These are phyloP conservation scores for Lapara coniferarum DNA, from an alignment of 2,888 invertebrate genomes.

Conservation along the genomic window DNA sequence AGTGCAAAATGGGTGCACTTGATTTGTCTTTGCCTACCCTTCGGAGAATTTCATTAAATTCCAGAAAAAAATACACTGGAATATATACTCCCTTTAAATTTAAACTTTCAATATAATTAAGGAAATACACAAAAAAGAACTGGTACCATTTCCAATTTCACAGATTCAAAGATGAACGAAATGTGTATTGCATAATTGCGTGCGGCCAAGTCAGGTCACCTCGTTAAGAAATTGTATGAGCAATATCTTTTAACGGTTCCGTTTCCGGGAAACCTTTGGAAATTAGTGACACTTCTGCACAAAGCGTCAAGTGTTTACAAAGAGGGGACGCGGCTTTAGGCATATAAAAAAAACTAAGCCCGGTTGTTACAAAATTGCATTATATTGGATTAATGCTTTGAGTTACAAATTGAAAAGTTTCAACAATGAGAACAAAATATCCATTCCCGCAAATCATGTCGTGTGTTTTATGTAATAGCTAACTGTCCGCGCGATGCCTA, in stretches of 20 bases:
- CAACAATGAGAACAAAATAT: too few relatives aligned
- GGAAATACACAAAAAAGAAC: neutral
- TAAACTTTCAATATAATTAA: neutral
- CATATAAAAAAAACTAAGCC: neutral
- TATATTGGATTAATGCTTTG: neutral
- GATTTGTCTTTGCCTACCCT: too few relatives aligned
- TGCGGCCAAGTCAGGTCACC: conserved; percentile 18
- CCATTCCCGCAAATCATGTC: too few relatives aligned
- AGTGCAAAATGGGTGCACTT: too few relatives aligned
- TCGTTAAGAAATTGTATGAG: conserved; percentile 34
- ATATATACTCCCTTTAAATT: too few relatives aligned
- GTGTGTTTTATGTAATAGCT: too few relatives aligned
- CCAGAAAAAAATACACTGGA: too few relatives aligned
- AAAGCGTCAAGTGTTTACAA: conserved; percentile 25
- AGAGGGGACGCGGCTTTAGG: conserved; percentile 10
- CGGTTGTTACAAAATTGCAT: too few relatives aligned
- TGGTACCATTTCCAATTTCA: neutral
- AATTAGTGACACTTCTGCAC: conserved; percentile 33
- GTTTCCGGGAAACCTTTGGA: conserved; percentile 32
- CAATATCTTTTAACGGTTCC: conserved; percentile 33
- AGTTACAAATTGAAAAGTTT: neutral
- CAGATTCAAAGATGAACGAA: neutral
- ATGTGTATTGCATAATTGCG: conserved; percentile 8
- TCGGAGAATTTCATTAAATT: too few relatives aligned
- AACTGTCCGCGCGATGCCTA: too few relatives aligned